phyloP scores from a whole-genome alignment of 2,797 vertebrate genomes.

The Enteromius anoplus region DNA sequence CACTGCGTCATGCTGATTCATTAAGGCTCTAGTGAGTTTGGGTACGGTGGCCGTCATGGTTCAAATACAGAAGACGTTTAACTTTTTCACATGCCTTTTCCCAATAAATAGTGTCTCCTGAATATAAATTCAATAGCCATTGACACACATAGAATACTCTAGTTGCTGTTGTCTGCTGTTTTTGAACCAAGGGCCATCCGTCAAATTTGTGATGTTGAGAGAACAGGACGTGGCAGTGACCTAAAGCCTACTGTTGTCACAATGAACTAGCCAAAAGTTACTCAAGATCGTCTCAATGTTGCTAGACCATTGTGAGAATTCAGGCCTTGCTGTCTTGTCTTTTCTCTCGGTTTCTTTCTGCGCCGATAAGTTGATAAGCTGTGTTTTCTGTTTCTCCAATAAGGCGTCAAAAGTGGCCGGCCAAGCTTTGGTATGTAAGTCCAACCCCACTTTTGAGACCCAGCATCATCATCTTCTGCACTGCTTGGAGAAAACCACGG shows the following conservation, averaged over 20 bases:
- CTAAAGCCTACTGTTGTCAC: constrained; percentile 57
- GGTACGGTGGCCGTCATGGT: constrained; percentile 55
- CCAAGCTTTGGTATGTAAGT: constrained; percentile 86
- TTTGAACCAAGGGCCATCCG: constrained; percentile 63
- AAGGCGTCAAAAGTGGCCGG: constrained; percentile 90
- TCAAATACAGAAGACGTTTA: constrained; percentile 63
- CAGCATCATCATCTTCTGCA: constrained; percentile 94
- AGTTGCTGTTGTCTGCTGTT: constrained; percentile 39
- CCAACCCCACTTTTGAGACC: constrained; percentile 85
- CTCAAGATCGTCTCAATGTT: constrained; percentile 15
- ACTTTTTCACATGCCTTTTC: neutral
- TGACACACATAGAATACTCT: neutral
- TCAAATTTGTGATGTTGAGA: constrained; percentile 32
- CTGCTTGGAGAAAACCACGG: constrained; percentile 97
- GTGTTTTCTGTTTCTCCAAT: constrained; percentile 67
- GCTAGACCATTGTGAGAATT: constrained; percentile 52
- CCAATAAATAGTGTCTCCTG: neutral
- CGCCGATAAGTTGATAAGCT: constrained; percentile 35
- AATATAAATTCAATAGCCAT: neutral
- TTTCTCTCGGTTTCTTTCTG: constrained; percentile 53
- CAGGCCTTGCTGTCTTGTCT: constrained; percentile 47
- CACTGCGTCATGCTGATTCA: constrained; percentile 61
- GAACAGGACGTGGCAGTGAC: constrained; percentile 58
- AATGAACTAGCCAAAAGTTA: constrained; percentile 23
- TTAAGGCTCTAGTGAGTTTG: constrained; percentile 27